Conservation (phyloP, 2,797 vertebrate genomes). For the Gymnoscopelus braueri region DNA sequence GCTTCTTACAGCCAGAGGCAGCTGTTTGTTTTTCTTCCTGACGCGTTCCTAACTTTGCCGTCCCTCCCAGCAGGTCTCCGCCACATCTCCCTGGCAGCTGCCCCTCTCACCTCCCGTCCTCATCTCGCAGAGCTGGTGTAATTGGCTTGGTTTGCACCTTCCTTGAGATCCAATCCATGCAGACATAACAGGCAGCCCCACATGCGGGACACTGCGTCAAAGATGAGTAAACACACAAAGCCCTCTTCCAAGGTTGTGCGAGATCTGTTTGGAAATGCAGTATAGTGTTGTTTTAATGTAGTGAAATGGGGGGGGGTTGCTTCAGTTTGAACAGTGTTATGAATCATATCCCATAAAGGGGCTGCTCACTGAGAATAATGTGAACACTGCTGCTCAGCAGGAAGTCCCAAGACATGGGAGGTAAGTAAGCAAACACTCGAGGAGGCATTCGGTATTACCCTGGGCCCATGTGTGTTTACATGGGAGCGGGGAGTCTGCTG, state of each 20-base stretch:
- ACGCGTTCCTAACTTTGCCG: conserved; percentile 13
- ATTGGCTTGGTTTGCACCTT: conserved; percentile 63
- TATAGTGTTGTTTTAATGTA: conserved; percentile 1
- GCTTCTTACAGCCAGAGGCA: conserved; percentile 1
- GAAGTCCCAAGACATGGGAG: conserved; percentile 34
- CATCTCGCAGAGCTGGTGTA: conserved; percentile 46
- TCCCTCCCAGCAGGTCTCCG: conserved; percentile 30
- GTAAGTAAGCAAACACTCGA: conserved; percentile 31
- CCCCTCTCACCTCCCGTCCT: conserved; percentile 11
- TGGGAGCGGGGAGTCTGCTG: conserved; percentile 4
- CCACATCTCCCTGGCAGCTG: conserved; percentile 12
- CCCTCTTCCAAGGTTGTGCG: conserved; percentile 3
- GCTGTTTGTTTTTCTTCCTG: conserved; percentile 7
- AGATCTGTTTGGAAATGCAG: conserved; percentile 35
- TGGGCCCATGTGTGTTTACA: conserved; percentile 26
- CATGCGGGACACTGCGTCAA: conserved; percentile 10
- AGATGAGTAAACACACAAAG: conserved; percentile 35
- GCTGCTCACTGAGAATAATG: conserved; percentile 29
- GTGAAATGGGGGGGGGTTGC: conserved; percentile 1
- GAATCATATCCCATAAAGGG: conserved; percentile 43
- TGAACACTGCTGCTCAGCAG: conserved; percentile 27
- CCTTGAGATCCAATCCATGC: conserved; percentile 53
- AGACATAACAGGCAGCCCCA: conserved; percentile 22
- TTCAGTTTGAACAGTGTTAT: conserved; percentile 50
- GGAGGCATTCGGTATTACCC: conserved; percentile 26